Conservation (phyloP, 2,113 vertebrate genomes). For the Cnemophilus loriae region DNA sequence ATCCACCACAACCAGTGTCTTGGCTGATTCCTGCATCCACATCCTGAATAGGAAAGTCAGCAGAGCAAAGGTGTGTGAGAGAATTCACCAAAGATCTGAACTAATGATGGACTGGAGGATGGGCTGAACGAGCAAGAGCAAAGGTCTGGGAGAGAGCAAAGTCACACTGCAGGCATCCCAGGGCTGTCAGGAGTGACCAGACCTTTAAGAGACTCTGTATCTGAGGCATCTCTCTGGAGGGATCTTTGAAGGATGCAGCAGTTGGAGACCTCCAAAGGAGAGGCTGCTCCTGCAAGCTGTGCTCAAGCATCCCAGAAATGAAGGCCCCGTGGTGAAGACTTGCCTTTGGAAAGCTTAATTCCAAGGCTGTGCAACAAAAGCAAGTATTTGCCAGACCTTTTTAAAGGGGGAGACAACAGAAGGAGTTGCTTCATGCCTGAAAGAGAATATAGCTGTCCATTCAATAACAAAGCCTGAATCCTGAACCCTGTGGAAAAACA, state of each 20-base stretch:
- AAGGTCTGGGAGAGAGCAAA: background rate
- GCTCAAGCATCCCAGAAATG: background rate
- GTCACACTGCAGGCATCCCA: background rate
- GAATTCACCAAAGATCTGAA: background rate
- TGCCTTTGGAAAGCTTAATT: background rate
- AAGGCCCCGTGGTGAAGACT: background rate
- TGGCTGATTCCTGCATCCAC: background rate
- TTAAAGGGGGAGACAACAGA: background rate
- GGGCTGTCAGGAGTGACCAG: background rate
- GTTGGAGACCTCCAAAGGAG: background rate
- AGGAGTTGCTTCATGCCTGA: background rate
- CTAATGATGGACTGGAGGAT: background rate
- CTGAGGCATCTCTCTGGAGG: background rate
- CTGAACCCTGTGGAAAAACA: background rate
- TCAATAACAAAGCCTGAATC: background rate
- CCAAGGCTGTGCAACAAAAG: background rate
- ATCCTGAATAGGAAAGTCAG: background rate
- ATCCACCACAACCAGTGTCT: background rate
- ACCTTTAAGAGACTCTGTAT: background rate
- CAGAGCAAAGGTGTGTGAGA: background rate
- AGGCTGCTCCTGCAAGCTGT: background rate
- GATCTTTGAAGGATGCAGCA: background rate
- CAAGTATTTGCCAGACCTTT: background rate
- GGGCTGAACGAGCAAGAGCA: background rate
- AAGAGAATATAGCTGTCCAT: background rate